A percentile compares a stretch with the other conserved stretches of the same genome.
Conservation (phyloP, 1,140 invertebrate species). For the Proctacanthus coquilletti region DNA sequence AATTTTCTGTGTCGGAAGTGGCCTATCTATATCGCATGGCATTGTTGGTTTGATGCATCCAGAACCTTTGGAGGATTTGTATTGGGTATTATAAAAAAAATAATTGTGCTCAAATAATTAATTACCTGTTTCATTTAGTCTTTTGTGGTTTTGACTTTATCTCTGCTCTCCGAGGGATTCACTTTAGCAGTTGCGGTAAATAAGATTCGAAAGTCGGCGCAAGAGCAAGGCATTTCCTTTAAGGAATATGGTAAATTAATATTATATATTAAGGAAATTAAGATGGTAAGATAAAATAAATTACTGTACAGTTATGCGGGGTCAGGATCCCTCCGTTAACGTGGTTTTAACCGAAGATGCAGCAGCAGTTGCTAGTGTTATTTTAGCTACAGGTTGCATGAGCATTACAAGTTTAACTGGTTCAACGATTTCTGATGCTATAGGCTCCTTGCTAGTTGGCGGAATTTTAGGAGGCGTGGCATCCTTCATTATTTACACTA, state of each 20-base stretch:
- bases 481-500: conserved; percentile 91
- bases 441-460: conserved; percentile 84
- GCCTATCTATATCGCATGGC: conserved; percentile 91
- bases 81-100: no score
- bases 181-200: conserved; percentile 80
- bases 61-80: conserved; percentile 58
- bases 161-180: conserved; percentile 81
- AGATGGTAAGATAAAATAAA: conserved; percentile 6
- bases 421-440: conserved; percentile 70
- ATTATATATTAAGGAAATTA: not conserved
- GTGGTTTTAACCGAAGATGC: conserved; percentile 94
- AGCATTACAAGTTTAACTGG: conserved; percentile 59
- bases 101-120: no score
- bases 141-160: conserved; percentile 77
- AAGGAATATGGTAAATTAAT: conserved; percentile 57
- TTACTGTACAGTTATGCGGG: conserved; percentile 50
- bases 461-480: conserved; percentile 79
- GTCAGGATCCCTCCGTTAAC: conserved; percentile 87
- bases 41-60: conserved; percentile 75
- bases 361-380: conserved; percentile 85
- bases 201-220: conserved; percentile 72
- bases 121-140: no score
- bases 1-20: conserved; percentile 93
- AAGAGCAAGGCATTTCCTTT: conserved; percentile 55
- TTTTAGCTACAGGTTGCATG: conserved; percentile 79